phyloP scores from a whole-genome alignment of 2,113 vertebrate species.

The Gracilinanus agilis region DNA sequence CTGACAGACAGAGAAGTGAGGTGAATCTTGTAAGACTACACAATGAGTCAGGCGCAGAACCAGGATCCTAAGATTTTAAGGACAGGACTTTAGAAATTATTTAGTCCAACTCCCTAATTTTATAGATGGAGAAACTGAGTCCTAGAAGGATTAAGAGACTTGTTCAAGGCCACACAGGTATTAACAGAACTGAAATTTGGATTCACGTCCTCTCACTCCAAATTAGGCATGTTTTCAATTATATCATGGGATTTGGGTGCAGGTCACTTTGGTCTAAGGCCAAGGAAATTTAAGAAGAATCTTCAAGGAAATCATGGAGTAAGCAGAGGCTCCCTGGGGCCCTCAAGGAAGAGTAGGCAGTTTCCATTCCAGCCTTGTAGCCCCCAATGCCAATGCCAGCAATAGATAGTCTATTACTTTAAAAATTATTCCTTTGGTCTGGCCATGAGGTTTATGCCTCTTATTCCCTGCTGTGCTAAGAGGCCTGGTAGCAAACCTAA shows the following conservation, averaged over 20 bases:
- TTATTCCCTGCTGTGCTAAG: slow-evolving; percentile 15
- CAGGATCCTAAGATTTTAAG: background rate
- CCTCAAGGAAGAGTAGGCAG: background rate
- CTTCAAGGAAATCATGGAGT: background rate
- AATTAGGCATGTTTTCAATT: background rate
- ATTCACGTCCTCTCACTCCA: background rate
- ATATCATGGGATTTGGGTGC: background rate
- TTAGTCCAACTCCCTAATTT: background rate
- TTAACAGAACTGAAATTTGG: background rate
- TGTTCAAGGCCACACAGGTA: background rate
- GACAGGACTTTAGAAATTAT: background rate
- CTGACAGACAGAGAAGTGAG: no score
- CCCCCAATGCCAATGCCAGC: background rate
- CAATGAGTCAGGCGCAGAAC: background rate
- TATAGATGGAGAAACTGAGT: background rate
- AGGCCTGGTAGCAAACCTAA: slow-evolving; percentile 2
- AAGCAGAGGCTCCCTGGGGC: background rate
- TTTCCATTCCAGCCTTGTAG: background rate
- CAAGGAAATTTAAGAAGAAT: background rate
- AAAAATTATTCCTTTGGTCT: background rate
- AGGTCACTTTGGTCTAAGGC: background rate
- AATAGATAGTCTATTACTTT: background rate
- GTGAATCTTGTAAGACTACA: background rate
- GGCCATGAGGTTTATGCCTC: background rate
- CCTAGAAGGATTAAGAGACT: background rate